Evolutionary conservation across 2,797 vertebrate species (phyloP), one percentile per base, ranked within the genome.

Genomic region (Stomatorhinus walkeri): DNA sequence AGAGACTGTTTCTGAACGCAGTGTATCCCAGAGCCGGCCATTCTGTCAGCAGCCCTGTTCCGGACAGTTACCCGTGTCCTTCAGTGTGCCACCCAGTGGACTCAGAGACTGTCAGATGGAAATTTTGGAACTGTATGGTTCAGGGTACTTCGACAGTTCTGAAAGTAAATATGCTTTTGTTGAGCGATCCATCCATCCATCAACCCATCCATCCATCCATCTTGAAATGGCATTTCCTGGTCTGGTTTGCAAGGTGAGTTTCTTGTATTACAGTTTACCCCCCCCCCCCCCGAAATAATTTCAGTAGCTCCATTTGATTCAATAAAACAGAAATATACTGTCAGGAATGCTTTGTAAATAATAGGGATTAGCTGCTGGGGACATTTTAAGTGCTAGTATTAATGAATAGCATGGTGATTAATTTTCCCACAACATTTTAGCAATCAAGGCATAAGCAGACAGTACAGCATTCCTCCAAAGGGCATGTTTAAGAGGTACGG

Each of bases 281-380:
- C 32, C 36, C 6, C n/a, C 36, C 72, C 72, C 36, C n/a, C 72
- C 43, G 72, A 79, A 79, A 79, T 16, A 79, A 40, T 40, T 36
- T 19, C 32, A 79, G 64, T 4, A 6, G 22, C 59, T 3, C 6
- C 32, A 43, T 43, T 79, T 0, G 36, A 46, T 79, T 43, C 72
- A 43, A 79, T 46, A 79, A 79, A 79, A n/a, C 72, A 79, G 72
- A 43, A 43, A 79, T 79, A 79, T 79, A 79, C 72, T 79, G 32
- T 43, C 72, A 79, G 72, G 72, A 40, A 79, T 43, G 36, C 36
- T 8, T 79, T 40, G 36, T 79, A 43, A 79, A 79, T 79, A 79
- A 40, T 7, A 79, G 16, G 36, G 72, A 79, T 79, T 79, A 43
- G 72, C 36, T n/a, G 2, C 7, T 79, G 7, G 72, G 43, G 36